phyloP scores from a whole-genome alignment of 2,113 vertebrate species.

The Ardeotis arabs region DNA sequence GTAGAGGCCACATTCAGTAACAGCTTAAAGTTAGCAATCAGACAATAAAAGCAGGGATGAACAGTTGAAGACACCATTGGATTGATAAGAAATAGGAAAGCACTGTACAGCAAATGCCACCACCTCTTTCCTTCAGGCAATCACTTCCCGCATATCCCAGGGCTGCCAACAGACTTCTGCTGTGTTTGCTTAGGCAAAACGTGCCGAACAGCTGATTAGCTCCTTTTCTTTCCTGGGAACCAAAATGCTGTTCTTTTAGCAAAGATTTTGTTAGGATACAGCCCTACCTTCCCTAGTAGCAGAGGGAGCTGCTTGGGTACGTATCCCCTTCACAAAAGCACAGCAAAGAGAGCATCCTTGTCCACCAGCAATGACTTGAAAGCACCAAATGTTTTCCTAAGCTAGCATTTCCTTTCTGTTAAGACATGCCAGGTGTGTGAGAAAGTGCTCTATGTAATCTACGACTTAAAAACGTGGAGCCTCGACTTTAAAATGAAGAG shows the following conservation, averaged over 20 bases:
- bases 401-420: background rate
- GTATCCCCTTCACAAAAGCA: background rate
- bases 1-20: background rate
- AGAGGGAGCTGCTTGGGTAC: background rate
- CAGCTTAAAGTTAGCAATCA: background rate
- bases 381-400: slow-evolving; percentile 30
- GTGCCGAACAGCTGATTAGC: background rate
- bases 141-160: background rate
- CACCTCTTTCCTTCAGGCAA: background rate
- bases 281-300: background rate
- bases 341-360: background rate
- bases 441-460: slow-evolving; percentile 5
- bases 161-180: background rate
- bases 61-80: background rate
- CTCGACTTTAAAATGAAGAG: background rate
- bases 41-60: background rate
- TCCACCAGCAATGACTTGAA: background rate
- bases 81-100: background rate
- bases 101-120: background rate
- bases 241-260: slow-evolving; percentile 25
- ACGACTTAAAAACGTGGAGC: background rate
- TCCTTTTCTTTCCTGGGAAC: slow-evolving; percentile 2
- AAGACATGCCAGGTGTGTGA: background rate
- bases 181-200: slow-evolving; percentile 19
- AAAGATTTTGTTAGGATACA: slow-evolving; percentile 21